These are phyloP conservation scores for Graphium colonna DNA, from an alignment of 2,888 invertebrate species.

Conservation along the genomic window DNA sequence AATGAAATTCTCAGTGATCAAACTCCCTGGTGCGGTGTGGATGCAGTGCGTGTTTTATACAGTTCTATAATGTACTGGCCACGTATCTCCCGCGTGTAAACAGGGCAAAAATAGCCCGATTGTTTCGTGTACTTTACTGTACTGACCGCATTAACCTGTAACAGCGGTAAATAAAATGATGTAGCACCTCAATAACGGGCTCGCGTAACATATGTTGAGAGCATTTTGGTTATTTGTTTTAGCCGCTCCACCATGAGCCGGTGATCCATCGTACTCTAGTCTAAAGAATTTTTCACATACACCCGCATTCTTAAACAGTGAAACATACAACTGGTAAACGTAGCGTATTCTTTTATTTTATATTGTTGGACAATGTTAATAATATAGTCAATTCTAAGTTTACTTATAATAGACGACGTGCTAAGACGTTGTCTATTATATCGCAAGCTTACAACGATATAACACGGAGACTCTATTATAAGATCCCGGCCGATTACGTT, in stretches of 20 bases:
- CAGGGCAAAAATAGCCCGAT: slow-evolving; percentile 60
- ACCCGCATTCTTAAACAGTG: slow-evolving; percentile 1
- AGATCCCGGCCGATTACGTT: background rate
- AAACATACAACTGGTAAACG: background rate
- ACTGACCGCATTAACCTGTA: slow-evolving; percentile 64
- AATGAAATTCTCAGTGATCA: slow-evolving; percentile 9
- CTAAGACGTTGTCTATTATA: no score
- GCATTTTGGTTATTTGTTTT: slow-evolving; percentile 73
- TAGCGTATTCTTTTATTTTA: no score
- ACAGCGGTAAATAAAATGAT: slow-evolving; percentile 73
- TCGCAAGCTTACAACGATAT: no score
- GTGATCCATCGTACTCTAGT: slow-evolving; percentile 65
- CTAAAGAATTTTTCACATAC: slow-evolving; percentile 26
- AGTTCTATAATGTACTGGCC: slow-evolving; percentile 32
- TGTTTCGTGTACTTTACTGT: slow-evolving; percentile 62
- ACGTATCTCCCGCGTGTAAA: slow-evolving; percentile 46
- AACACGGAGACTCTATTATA: no score
- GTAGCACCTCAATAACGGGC: slow-evolving; percentile 68
- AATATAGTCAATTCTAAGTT: background rate
- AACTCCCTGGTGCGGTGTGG: background rate
- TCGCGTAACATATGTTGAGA: slow-evolving; percentile 59
- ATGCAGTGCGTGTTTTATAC: slow-evolving; percentile 23
- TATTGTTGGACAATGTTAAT: background rate
- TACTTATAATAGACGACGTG: no score
- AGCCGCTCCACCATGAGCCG: slow-evolving; percentile 49